phyloP scores from a whole-genome alignment of 2,888 invertebrate species.

The Notocelia uddmanniana region DNA sequence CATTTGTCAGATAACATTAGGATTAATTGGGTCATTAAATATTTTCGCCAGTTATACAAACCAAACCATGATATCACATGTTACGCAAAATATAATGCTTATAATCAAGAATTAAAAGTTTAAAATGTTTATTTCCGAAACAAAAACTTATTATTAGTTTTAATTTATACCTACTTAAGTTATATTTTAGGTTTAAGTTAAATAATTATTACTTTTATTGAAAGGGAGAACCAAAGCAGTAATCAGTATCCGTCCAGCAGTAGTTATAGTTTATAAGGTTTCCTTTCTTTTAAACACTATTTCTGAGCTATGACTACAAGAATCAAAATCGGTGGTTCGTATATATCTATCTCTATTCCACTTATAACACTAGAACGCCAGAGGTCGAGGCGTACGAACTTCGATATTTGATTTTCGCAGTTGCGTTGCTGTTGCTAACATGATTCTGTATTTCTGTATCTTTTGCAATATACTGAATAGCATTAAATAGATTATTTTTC shows the following conservation, averaged over 20 bases:
- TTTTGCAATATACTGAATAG: constrained; percentile 29
- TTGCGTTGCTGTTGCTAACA: constrained; percentile 3
- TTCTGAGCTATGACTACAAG: constrained; percentile 3
- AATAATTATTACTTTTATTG: constrained; percentile 49
- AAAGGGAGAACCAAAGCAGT: constrained; percentile 82
- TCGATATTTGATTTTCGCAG: too few relatives aligned
- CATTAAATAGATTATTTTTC: constrained; percentile 53
- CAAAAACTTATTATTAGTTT: constrained; percentile 6
- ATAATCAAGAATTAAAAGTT: neutral
- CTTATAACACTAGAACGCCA: too few relatives aligned
- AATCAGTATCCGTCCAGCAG: constrained; percentile 86
- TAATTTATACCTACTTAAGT: constrained; percentile 15
- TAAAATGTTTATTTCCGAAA: neutral
- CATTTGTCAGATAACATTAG: neutral
- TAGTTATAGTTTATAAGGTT: constrained; percentile 69
- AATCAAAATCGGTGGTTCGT: too few relatives aligned
- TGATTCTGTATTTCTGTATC: constrained; percentile 39
- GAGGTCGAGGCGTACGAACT: too few relatives aligned
- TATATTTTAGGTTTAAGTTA: constrained; percentile 48
- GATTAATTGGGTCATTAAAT: neutral
- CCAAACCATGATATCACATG: neutral
- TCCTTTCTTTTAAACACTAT: constrained; percentile 54
- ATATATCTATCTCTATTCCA: too few relatives aligned
- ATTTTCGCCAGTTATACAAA: neutral
- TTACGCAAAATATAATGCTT: neutral